Conservation (phyloP, 2,113 vertebrate genomes). For the Chelonoidis abingdonii region DNA sequence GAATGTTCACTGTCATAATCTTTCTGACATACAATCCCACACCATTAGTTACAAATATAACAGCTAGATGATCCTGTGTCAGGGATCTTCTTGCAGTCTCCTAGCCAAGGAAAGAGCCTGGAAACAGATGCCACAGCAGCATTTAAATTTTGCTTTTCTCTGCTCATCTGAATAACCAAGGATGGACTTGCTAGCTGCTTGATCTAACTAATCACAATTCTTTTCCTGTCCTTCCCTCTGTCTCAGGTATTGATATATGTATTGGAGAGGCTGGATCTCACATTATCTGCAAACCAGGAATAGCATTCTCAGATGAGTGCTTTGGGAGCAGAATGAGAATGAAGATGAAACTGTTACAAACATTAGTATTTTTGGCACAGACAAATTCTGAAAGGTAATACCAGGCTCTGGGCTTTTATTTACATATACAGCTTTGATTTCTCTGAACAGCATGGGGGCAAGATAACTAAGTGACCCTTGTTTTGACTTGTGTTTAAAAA, state of each 20-base stretch:
- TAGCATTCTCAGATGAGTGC: background rate
- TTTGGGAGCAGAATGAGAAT: background rate
- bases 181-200: background rate
- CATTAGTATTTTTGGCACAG: background rate
- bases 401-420: too few relatives aligned
- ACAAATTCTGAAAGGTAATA: background rate
- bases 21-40: background rate
- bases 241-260: background rate
- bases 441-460: too few relatives aligned
- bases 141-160: conserved; percentile 17
- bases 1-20: background rate
- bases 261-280: background rate
- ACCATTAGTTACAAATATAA: background rate
- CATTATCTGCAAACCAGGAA: background rate
- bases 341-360: background rate
- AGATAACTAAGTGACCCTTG: background rate
- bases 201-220: background rate
- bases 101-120: conserved; percentile 9
- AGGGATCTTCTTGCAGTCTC: conserved; percentile 21
- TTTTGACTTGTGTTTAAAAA: background rate
- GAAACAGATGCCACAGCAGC: conserved; percentile 24
- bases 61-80: background rate
- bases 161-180: conserved; percentile 12
- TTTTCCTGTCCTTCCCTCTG: background rate
- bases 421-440: too few relatives aligned